Base-by-base conservation (phyloP, 2,797 vertebrate genomes). In the Psittacula derbiana region DNA sequence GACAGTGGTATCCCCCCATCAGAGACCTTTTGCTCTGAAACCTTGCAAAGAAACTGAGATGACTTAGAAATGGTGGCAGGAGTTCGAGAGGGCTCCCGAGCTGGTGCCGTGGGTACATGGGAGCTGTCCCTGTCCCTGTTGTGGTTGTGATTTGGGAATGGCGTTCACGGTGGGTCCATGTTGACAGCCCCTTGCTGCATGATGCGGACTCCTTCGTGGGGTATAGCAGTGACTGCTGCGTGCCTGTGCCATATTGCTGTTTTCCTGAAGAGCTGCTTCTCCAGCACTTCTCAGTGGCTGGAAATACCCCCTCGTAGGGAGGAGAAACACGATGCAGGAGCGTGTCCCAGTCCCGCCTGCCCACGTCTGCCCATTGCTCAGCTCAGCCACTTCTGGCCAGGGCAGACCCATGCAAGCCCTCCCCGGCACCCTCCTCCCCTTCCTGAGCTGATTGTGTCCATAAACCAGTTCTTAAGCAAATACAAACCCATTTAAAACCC, bases 281-380 rank as follows among this genome's bases (percentile, higher is more conserved):
- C 24, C 49, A 11, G 33, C 31, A 30, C 43, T 46, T 61, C 75
- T 49, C 38, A 21, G 41, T 14, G 10, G 13, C 52, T 82, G 83
- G 83, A 44, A 80, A 36, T 81, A 14, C 3, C 20, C 44, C 7
- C 28, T 12, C 8, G 16, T 20, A 33, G 49, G 55, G 38, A 70
- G 57, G 60, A 50, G 72, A 21, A 23, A 17, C 11, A 8, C 0
- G 2, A 6, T 15, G 25, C 0, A 0, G 2, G 43, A 58, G 18
- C 2, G 1, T 64, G 17, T 2, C 16, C 52, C 2, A 3, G 53
- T 10, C 18, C 50, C 4, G 1, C 8, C 70, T 58, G 55, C 36
- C 58, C n/a, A 0, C 0, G 0, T 18, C 65, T 70, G 75, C 70
- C 72, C 49, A 11, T 36, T 4, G 4, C 49, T 31, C 24, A 14